Base-by-base conservation (phyloP, 2,113 vertebrate genomes). In the Lagenorhynchus albirostris region DNA sequence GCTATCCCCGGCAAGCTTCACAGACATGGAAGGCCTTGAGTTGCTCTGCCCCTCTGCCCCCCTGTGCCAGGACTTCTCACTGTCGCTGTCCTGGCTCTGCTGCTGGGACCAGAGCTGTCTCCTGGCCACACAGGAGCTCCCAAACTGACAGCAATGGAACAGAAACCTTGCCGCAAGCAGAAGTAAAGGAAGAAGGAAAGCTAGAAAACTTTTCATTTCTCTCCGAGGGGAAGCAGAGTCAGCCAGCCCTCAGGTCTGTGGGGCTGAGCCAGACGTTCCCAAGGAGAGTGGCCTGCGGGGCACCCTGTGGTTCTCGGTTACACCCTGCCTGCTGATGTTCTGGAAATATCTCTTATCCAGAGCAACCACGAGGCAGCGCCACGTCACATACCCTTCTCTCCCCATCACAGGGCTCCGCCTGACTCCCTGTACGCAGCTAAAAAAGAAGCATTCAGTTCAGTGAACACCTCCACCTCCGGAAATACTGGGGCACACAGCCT, bases 341-440 rank as follows among this genome's bases (percentile, higher is more conserved):
- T 65, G 12, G 91, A 94, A 84, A 47, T 14, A 33, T 41, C 70
- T 91, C n/a, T 94, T 25, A n/a, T 15, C 68, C 53, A 70, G 33
- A 47, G 5, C 7, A 4, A 8, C 60, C 23, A 20, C 55, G 29
- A 31, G 63, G 73, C 89, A 38, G 81, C 38, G 20, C 12, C 38
- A n/a, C 2, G 0, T 31, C 70, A 25, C 31, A 7, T 0, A 1
- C 12, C 1, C 41, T 38, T 17, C 81, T 55, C 2, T 8, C 5
- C 55, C 18, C 13, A 3, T 53, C 62, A 23, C 31, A 29, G 44
- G 60, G 44, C 68, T 82, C 68, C 26, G 82, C 25, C 1, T 10
- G 65, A 41, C 17, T 71, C 33, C 3, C 0, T 13, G 71, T 68
- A 20, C 23, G 1, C 8, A 7, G 33, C 65, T 80, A 47, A 65